Conservation (phyloP, 2,797 vertebrate genomes). For the Lindbergichthys nudifrons region DNA sequence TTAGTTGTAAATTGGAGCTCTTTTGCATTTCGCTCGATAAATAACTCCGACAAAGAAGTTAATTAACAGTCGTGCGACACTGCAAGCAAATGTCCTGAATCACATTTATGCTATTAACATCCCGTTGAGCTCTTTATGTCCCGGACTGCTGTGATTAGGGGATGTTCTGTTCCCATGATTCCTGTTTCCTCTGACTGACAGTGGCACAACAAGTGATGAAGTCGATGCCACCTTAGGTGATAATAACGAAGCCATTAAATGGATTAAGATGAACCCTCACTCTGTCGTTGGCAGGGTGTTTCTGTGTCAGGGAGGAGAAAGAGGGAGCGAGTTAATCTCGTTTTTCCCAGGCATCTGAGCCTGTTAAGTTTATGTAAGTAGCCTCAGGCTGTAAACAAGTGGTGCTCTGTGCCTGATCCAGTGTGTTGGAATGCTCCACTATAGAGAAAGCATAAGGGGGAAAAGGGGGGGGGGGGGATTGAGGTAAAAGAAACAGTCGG, state of each 20-base stretch:
- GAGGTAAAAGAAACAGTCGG: conserved; percentile 53
- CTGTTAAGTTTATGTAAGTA: conserved; percentile 82
- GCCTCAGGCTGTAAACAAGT: conserved; percentile 85
- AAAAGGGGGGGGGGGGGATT: conserved; percentile 37
- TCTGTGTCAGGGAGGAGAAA: conserved; percentile 25
- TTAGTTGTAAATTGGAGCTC: not conserved
- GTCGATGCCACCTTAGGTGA: not conserved
- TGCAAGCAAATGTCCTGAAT: not conserved
- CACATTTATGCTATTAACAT: conserved; percentile 9
- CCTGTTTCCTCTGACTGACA: conserved; percentile 1
- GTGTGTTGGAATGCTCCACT: conserved; percentile 67
- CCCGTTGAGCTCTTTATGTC: not conserved
- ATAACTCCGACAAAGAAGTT: not conserved
- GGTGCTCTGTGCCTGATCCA: conserved; percentile 81
- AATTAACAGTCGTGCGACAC: not conserved
- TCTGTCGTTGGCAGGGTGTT: not conserved
- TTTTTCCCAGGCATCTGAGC: conserved; percentile 78
- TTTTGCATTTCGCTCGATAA: not conserved
- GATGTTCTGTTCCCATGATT: conserved; percentile 20
- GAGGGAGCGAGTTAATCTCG: conserved; percentile 45
- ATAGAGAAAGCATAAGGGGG: conserved; percentile 50
- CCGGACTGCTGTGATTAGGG: not conserved
- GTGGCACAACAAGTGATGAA: conserved; percentile 1
- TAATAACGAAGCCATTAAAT: no score
- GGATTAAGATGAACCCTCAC: no score